These are phyloP conservation scores for Cordilura impudica DNA, from an alignment of 2,888 invertebrate species.

Conservation along the genomic window DNA sequence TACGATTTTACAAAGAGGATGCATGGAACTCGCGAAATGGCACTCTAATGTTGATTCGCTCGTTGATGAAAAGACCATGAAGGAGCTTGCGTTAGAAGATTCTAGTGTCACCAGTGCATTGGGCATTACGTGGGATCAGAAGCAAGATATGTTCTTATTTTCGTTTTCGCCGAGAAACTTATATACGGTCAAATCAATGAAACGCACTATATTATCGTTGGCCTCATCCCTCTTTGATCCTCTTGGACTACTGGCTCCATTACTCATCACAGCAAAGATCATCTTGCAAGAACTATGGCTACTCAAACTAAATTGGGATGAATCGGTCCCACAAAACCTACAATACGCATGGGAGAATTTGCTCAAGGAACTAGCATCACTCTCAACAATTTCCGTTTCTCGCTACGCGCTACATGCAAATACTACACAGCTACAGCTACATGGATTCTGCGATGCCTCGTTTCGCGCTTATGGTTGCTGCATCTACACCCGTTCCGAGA, in stretches of 20 bases:
- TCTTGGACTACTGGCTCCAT: no score
- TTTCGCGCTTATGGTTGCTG: conserved; percentile 47
- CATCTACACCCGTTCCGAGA: conserved; percentile 7
- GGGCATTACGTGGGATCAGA: no score
- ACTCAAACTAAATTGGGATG: conserved; percentile 18
- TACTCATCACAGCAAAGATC: no score
- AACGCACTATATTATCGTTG: no score
- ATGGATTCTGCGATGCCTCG: conserved; percentile 44
- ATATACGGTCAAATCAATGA: no score
- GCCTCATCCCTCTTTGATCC: no score
- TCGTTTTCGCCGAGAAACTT: conserved; percentile 23
- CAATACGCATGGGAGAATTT: conserved; percentile 6
- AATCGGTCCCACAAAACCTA: conserved; percentile 22
- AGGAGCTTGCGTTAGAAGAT: no score
- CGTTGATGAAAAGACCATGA: no score
- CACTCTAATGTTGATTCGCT: no score
- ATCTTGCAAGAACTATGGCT: conserved; percentile 40
- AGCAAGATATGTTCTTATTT: conserved; percentile 24
- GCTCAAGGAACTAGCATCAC: background rate
- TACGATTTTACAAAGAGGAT: background rate
- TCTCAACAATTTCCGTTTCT: conserved; percentile 9
- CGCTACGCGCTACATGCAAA: background rate
- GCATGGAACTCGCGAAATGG: no score
- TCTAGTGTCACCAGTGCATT: no score
- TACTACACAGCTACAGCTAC: conserved; percentile 29